These are phyloP conservation scores for Empidonax traillii DNA, from an alignment of 2,113 vertebrate genomes.

Conservation along the genomic window DNA sequence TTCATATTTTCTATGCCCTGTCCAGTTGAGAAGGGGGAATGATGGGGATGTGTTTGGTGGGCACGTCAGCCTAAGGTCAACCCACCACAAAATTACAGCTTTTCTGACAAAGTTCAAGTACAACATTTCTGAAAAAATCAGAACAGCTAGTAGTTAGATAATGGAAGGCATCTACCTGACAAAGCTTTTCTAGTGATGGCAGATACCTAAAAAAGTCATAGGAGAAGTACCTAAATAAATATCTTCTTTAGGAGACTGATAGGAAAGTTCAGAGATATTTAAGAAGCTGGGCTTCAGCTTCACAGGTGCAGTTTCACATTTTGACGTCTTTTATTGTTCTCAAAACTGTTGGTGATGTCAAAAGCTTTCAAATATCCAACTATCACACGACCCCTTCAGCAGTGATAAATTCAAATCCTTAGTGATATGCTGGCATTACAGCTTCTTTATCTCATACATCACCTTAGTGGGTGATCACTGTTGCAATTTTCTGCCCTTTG, in stretches of 20 bases:
- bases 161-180: background rate
- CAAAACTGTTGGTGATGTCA: background rate
- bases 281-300: background rate
- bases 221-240: background rate
- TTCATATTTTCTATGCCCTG: background rate
- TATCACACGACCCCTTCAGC: background rate
- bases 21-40: background rate
- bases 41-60: background rate
- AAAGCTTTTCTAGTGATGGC: background rate
- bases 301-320: background rate
- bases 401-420: background rate
- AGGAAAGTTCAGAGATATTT: background rate
- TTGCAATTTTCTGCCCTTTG: background rate
- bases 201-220: background rate
- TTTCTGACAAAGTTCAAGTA: background rate
- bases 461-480: background rate
- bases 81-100: background rate
- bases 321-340: background rate
- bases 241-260: background rate
- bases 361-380: background rate
- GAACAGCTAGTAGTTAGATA: background rate
- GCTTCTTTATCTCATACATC: background rate
- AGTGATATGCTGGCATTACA: background rate
- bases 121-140: background rate
- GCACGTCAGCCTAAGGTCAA: background rate